These are phyloP conservation scores for Eolophus roseicapilla DNA, from an alignment of 2,113 vertebrate species.

Conservation along the genomic window DNA sequence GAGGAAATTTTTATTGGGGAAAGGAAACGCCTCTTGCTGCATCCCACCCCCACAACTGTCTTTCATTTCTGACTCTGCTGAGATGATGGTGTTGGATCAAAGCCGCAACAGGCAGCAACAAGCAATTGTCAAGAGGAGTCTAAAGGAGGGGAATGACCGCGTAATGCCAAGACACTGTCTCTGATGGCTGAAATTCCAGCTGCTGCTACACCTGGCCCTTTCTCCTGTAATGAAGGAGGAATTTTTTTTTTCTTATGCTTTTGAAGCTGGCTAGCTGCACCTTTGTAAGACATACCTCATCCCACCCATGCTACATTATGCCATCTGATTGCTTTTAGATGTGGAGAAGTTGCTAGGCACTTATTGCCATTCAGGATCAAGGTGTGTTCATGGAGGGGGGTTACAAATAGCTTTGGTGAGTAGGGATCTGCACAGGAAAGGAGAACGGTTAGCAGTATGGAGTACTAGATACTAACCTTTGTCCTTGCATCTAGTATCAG, in stretches of 20 bases:
- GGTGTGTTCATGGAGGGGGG: neutral
- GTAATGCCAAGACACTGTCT: constrained; percentile 29
- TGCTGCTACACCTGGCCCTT: constrained; percentile 60
- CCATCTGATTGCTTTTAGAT: neutral
- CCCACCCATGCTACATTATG: neutral
- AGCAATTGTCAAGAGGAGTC: constrained; percentile 55
- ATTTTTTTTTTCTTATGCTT: neutral
- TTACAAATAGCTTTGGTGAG: neutral
- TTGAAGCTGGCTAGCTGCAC: constrained; percentile 27
- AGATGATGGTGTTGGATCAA: constrained; percentile 39
- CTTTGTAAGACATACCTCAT: neutral
- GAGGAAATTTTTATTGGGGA: neutral
- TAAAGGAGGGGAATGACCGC: constrained; percentile 22
- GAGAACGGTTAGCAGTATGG: rapidly evolving
- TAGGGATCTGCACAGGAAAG: neutral
- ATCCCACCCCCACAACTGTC: constrained; percentile 27
- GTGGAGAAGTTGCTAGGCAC: neutral
- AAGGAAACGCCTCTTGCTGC: constrained; percentile 16
- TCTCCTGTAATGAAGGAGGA: constrained; percentile 40
- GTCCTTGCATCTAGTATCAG: neutral
- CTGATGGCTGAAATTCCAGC: constrained; percentile 64
- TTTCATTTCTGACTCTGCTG: constrained; percentile 49
- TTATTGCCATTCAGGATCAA: neutral
- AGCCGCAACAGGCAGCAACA: constrained; percentile 64
- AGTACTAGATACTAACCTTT: neutral